A percentile compares a stretch with the other conserved stretches of the same genome.
Evolutionary conservation across 1,140 invertebrate species (phyloP).

Genomic region (Pseudachorutes palmiensis): DNA sequence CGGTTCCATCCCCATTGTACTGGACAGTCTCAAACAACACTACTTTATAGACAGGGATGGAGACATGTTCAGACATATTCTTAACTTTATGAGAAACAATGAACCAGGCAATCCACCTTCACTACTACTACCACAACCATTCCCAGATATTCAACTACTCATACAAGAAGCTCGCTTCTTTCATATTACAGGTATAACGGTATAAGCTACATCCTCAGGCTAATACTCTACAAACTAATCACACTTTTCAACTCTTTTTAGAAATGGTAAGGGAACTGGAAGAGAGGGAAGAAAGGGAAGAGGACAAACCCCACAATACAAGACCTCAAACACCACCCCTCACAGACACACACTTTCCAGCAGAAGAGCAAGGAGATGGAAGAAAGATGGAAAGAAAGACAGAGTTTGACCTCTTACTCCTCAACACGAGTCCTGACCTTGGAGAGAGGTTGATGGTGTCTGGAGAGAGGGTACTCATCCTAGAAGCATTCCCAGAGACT

Average conservation of each 20-base stretch:
- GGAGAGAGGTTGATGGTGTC: slow-evolving; percentile 79
- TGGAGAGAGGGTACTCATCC: slow-evolving; percentile 61
- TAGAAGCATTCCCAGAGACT: slow-evolving; percentile 71
- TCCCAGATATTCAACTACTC: slow-evolving; percentile 78
- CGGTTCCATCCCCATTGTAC: slow-evolving; percentile 89
- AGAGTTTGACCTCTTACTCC: slow-evolving; percentile 68
- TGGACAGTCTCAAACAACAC: slow-evolving; percentile 93
- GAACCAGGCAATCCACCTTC: not conserved
- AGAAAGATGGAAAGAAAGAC: slow-evolving; percentile 23
- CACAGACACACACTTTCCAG: too few relatives aligned
- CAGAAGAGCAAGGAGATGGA: slow-evolving; percentile 3
- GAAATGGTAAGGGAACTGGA: slow-evolving; percentile 68
- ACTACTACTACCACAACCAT: slow-evolving; percentile 75
- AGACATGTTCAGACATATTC: slow-evolving; percentile 88
- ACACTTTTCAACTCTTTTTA: slow-evolving; percentile 42
- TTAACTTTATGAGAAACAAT: slow-evolving; percentile 90
- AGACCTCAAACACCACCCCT: too few relatives aligned
- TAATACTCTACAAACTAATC: slow-evolving; percentile 6
- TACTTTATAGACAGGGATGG: slow-evolving; percentile 85
- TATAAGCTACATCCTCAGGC: not conserved
- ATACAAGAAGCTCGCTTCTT: slow-evolving; percentile 87
- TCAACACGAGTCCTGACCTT: slow-evolving; percentile 79
- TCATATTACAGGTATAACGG: slow-evolving; percentile 65
- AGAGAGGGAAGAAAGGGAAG: slow-evolving; percentile 51
- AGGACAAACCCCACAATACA: too few relatives aligned